A percentile compares a stretch with the other conserved stretches of the same genome.
phyloP scores from a whole-genome alignment of 2,113 vertebrate species.

The Oncorhynchus keta region DNA sequence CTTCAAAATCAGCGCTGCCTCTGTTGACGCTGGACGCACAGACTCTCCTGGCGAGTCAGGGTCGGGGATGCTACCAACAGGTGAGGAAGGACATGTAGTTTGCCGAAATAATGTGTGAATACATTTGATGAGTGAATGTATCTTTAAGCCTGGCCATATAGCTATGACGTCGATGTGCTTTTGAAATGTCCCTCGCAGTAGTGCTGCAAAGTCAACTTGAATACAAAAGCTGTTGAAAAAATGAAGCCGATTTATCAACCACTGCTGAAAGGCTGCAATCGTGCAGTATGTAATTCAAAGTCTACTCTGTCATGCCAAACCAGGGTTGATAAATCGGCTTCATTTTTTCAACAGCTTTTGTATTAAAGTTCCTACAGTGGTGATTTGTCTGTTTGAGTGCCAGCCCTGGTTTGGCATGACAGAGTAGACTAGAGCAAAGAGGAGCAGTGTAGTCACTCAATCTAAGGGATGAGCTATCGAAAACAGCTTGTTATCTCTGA shows the following conservation, averaged over 20 bases:
- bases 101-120: neutral
- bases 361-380: constrained; percentile 1
- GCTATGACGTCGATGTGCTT: too few relatives aligned
- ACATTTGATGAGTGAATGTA: too few relatives aligned
- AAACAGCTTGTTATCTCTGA: neutral
- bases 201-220: too few relatives aligned
- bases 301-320: too few relatives aligned
- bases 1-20: constrained; percentile 7
- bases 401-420: constrained; percentile 8
- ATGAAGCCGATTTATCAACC: too few relatives aligned
- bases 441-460: neutral
- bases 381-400: constrained; percentile 30
- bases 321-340: constrained; percentile 17
- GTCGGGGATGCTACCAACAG: constrained; percentile 64
- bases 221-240: too few relatives aligned
- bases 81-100: constrained; percentile 39
- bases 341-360: neutral
- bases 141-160: too few relatives aligned
- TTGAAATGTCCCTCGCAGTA: too few relatives aligned
- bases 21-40: constrained; percentile 24
- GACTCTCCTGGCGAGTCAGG: constrained; percentile 62
- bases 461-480: neutral
- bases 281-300: too few relatives aligned
- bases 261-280: too few relatives aligned
- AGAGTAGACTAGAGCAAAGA: neutral